Base-by-base conservation (phyloP, 2,888 invertebrate genomes). In the Pherbina coryleti region DNA sequence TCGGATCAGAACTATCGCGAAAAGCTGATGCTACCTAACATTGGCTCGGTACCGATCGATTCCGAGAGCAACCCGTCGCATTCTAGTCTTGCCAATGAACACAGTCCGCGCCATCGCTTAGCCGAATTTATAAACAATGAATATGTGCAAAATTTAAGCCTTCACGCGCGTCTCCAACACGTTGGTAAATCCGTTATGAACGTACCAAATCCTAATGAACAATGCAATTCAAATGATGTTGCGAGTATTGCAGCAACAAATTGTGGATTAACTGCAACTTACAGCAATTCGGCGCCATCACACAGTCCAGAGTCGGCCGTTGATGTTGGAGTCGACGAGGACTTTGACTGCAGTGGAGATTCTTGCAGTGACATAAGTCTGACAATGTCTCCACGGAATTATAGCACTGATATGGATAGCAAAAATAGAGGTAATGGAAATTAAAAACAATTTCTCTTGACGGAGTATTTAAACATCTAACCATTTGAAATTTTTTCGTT, bases 331-430 rank as follows among this genome's bases (percentile, higher is more conserved):
- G 82, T 88, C 83, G 89, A 88, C 77, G 88, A 88, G 79, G 89
- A 89, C 75, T 88, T 86, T 79, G 89, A 89, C 66, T 88, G 89
- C 75, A 89, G 89, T 77, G 89, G 86, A 0, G 90, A 89, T 78
- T 90, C 90, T 2, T 88, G 89, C 79, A 90, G 90, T 78, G 90
- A 90, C 80, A 89, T 90, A 55, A 90, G 90, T 69, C 81, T 90
- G 53, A 89, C 90, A 69, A 88, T 90, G 88, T 90, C 90, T 5
- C 89, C 90, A 14, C 83, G 85, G 73, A 87, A 86, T 70, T 88
- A 86, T 76, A 84, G 82, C 44, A 81, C 82, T 77, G 88, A 87
- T 79, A 77, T 87, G 84, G 89, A 89, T 84, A 88, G 53, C 51
- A 88, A 81, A 81, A 89, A 86, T 75, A 82, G 85, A 89, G 89